A percentile compares a stretch with the other conserved stretches of the same genome.
Evolutionary conservation across 2,888 invertebrate species (phyloP).

Genomic region (Eucriotettix oculatus): DNA sequence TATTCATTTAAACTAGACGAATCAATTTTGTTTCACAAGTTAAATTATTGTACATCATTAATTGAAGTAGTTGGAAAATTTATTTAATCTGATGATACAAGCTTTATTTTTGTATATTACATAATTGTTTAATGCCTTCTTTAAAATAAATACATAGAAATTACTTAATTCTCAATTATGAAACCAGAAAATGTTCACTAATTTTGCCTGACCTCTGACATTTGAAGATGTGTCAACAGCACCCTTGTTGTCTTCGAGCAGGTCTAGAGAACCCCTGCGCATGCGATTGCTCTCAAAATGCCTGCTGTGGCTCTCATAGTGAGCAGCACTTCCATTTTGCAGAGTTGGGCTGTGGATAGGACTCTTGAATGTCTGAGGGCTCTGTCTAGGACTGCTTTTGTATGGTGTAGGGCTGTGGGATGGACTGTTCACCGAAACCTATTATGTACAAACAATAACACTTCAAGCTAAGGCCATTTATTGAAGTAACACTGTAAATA

Average conservation of each 20-base stretch:
- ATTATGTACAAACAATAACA: neutral
- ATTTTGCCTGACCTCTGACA: conserved; percentile 16
- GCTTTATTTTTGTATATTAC: no score
- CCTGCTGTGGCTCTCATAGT: conserved; percentile 2
- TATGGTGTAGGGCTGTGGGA: neutral
- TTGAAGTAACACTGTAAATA: no score
- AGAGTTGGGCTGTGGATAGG: conserved; percentile 6
- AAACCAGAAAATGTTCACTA: neutral
- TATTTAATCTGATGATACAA: no score
- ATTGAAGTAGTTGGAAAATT: no score
- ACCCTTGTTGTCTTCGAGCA: conserved; percentile 9
- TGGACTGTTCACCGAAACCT: neutral
- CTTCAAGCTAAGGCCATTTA: no score
- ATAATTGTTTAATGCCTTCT: no score
- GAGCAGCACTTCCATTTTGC: conserved; percentile 1
- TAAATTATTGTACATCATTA: no score
- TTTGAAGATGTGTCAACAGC: conserved; percentile 18
- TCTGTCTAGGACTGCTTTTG: conserved; percentile 1
- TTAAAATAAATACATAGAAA: no score
- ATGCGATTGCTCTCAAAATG: conserved; percentile 1
- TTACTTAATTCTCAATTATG: no score
- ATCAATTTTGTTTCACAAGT: no score
- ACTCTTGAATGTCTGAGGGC: neutral
- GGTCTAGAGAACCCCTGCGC: conserved; percentile 8
- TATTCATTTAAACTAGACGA: no score